Base-by-base conservation (phyloP, 2,113 vertebrate species). In the Trematocara nigrifrons region DNA sequence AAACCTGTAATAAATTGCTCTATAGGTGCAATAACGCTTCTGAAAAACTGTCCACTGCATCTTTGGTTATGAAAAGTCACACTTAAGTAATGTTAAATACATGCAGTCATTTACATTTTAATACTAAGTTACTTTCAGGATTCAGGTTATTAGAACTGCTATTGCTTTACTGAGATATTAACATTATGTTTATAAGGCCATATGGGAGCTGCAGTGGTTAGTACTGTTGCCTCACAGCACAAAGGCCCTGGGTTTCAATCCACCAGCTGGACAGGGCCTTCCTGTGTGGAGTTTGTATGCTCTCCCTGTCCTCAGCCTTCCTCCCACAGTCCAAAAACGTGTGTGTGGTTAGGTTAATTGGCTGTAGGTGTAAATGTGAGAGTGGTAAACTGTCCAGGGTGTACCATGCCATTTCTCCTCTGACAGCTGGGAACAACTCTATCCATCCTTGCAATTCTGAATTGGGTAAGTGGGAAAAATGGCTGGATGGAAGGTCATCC, bases 151-250 rank as follows among this genome's bases (percentile, higher is more conserved):
- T 51, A 29, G 26, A 51, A 29, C 45, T 33, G 10, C 16, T 51
- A 51, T 51, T 76, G 45, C 45, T 33, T 76, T 51, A 18, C 26
- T 51, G 26, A 76, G 45, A 33, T 51, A n/a, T 8, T 51, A 51
- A 5, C 31, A 31, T 76, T 10, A 31, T 35, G 16, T 51, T 7
- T 7, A 22, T 16, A 8, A 38, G 9, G 10, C 87, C 47, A 93
- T 57, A 84, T 96, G 96, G 10, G 61, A 40, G 61, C 33, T 66
- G 18, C 18, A 59, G 13, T 16, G 7, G 10, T 66, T 66, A 13
- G 61, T 12, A 5, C 61, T 66, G 35, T 66, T 66, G 33, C 18
- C 61, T 66, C 33, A 64, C 61, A 40, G 18, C 33, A 66, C 10
- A 12, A 66, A 66, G 18, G 61, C 33, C 33, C 33, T 40, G 33